A percentile compares a stretch with the other conserved stretches of the same genome.
These are phyloP conservation scores for Noturus placidus DNA, from an alignment of 2,113 vertebrate genomes.

Conservation along the genomic window DNA sequence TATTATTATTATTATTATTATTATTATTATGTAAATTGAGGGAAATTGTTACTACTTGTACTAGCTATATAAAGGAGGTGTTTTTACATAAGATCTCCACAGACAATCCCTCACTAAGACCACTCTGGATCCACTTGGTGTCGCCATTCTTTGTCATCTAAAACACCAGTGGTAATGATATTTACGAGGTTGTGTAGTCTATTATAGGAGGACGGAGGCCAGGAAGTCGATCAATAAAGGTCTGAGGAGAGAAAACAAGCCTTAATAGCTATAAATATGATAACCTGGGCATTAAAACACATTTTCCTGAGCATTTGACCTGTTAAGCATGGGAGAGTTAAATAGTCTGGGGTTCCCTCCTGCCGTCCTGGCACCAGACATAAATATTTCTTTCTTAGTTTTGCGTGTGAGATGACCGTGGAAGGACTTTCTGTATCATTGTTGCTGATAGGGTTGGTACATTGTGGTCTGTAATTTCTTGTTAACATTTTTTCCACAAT, in stretches of 20 bases:
- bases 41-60: not conserved
- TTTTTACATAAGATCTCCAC: not conserved
- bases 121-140: constrained; percentile 27
- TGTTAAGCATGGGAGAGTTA: not conserved
- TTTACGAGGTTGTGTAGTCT: constrained; percentile 40
- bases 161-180: constrained; percentile 40
- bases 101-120: not conserved
- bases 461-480: not conserved
- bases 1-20: not conserved
- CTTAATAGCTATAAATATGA: not conserved
- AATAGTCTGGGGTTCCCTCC: not conserved
- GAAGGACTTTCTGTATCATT: too few species aligned
- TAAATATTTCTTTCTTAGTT: not conserved
- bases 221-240: constrained; percentile 39
- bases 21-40: not conserved
- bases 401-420: too few species aligned
- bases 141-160: constrained; percentile 38
- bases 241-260: constrained; percentile 8
- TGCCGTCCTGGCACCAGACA: not conserved
- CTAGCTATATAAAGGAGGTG: not conserved
- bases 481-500: too few species aligned
- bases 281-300: not conserved
- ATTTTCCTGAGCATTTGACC: not conserved
- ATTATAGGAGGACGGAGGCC: constrained; percentile 43
- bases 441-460: too few species aligned